Percentiles rank a stretch among this genome's conserved stretches.
phyloP scores from a whole-genome alignment of 2,113 vertebrate species.

The Pachycephala philippinensis region DNA sequence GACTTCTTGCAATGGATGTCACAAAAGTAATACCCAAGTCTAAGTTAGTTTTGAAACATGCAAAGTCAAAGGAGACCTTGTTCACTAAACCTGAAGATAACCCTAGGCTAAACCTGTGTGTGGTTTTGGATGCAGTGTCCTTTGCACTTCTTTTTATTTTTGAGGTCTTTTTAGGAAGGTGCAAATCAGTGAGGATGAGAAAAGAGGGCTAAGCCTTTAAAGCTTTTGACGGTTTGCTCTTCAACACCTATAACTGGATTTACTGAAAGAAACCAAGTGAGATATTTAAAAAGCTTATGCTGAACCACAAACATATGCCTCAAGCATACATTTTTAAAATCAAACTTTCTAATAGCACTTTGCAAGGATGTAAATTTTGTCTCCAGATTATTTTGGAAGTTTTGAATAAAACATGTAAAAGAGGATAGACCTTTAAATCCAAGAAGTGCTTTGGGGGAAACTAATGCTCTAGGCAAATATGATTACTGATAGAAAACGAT shows the following conservation, averaged over 20 bases:
- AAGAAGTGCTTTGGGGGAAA: background rate
- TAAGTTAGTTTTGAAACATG: background rate
- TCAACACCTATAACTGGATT: conserved; percentile 23
- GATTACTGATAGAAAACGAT: conserved; percentile 11
- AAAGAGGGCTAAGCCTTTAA: conserved; percentile 33
- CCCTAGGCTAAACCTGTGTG: background rate
- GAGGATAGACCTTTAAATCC: background rate
- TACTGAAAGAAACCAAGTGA: conserved; percentile 23
- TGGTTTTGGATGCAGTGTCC: conserved; percentile 4
- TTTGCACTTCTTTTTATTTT: conserved; percentile 12
- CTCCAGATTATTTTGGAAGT: background rate
- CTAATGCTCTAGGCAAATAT: background rate
- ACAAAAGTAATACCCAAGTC: background rate
- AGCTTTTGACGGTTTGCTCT: background rate
- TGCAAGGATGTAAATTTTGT: background rate
- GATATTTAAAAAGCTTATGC: conserved; percentile 38
- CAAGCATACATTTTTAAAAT: background rate
- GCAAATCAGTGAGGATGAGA: conserved; percentile 5
- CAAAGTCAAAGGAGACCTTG: conserved; percentile 4
- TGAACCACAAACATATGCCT: background rate
- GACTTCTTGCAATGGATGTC: background rate
- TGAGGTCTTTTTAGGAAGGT: conserved; percentile 8
- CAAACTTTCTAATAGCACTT: background rate
- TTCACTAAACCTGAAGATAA: conserved; percentile 34
- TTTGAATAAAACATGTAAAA: background rate